Evolutionary conservation across 2,113 vertebrate genomes (phyloP), one percentile per base, ranked within the genome.

Genomic region (Campylorhamphus procurvoides): DNA sequence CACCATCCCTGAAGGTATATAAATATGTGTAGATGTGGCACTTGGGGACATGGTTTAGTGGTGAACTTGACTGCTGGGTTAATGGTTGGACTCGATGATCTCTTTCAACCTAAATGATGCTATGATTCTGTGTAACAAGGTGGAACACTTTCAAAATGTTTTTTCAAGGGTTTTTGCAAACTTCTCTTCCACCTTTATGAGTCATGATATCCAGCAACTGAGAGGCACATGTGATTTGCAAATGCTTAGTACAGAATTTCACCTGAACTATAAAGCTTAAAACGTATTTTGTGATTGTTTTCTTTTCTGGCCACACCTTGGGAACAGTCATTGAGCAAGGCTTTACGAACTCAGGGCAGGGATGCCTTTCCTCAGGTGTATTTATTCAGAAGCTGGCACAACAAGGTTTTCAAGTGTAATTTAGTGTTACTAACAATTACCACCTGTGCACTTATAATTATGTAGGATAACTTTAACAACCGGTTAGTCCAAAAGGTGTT

Each of bases 371-470:
- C 69, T 87, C 3, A 2, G 64, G 42, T 68, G 9, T 84, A 42
- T 63, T 90, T 86, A 37, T 90, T 78, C 86, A 59, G 83, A 80
- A 91, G 60, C 80, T 87, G 56, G 76, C 64, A 96, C 33, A 92
- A 72, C 89, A 52, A 87, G 84, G 93, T 92, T 93, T 95, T 89
- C 91, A 84, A 91, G 64, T 76, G 60, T 89, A 39, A 81, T 90
- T 91, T 84, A 89, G 47, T 84, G 37, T 59, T 81, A 74, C 80
- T 90, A 89, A 58, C 69, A 95, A 92, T 93, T 87, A 87, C 53
- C 69, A 92, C 27, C 68, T 81, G 39, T 67, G 39, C 19, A 59
- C 33, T 56, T 63, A 59, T 89, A 69, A 73, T 72, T 50, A 78
- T 2, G 6, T 49, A 55, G 73, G 35, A 15, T 56, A 52, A 19